phyloP scores from a whole-genome alignment of 2,113 vertebrate genomes.

The Cyanistes caeruleus region DNA sequence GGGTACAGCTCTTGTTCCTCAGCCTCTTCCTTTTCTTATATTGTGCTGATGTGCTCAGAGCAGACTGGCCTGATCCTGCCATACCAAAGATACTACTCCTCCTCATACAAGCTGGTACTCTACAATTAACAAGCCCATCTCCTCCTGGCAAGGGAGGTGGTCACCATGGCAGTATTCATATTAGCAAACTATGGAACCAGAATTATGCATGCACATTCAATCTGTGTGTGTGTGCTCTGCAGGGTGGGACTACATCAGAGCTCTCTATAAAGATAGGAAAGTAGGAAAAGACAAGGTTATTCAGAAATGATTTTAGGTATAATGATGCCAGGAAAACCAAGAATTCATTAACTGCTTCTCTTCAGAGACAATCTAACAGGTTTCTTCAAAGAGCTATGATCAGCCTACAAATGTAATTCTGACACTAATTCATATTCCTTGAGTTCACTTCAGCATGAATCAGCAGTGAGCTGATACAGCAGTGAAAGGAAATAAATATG shows the following conservation, averaged over 20 bases:
- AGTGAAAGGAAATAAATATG: background rate
- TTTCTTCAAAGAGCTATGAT: background rate
- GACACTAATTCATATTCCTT: background rate
- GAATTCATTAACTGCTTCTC: background rate
- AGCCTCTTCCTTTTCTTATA: background rate
- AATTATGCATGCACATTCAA: background rate
- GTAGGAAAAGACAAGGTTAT: background rate
- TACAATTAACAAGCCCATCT: background rate
- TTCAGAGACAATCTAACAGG: background rate
- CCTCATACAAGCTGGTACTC: background rate
- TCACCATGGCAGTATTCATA: background rate
- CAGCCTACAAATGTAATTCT: background rate
- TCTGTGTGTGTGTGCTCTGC: background rate
- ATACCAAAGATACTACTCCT: background rate
- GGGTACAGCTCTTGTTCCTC: background rate
- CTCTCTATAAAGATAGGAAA: background rate
- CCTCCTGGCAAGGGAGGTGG: background rate
- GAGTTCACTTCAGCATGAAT: background rate
- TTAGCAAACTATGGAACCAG: background rate
- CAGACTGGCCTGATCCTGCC: background rate
- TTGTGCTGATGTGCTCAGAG: background rate
- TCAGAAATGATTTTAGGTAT: background rate
- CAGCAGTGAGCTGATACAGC: too few species aligned
- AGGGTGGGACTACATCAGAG: background rate
- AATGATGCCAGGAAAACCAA: background rate